phyloP scores from a whole-genome alignment of 2,888 invertebrate species.

The Volucella zonaria region DNA sequence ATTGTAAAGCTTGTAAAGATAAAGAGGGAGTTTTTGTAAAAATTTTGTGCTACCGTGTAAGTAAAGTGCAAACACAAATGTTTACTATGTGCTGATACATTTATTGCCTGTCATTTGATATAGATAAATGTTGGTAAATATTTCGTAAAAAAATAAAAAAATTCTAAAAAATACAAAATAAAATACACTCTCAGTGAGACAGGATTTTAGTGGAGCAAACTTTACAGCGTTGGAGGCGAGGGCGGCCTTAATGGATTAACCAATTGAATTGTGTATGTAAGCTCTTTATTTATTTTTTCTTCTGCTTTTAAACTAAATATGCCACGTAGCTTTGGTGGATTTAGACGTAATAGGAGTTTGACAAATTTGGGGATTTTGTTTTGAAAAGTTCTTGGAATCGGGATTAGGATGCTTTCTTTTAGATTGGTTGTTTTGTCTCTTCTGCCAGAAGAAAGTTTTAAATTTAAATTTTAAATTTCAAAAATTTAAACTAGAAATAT shows the following conservation, averaged over 20 bases:
- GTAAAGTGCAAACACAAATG: slow-evolving; percentile 49
- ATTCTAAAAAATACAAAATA: slow-evolving; percentile 2
- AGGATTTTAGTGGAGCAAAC: slow-evolving; percentile 47
- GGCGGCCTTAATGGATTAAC: slow-evolving; percentile 55
- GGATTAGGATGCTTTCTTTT: too few relatives aligned
- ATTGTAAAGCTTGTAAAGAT: slow-evolving; percentile 28
- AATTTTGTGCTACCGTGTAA: slow-evolving; percentile 1
- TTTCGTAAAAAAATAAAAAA: not conserved
- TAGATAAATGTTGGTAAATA: slow-evolving; percentile 2
- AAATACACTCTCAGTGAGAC: not conserved
- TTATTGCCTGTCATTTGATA: slow-evolving; percentile 23
- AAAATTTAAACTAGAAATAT: too few relatives aligned
- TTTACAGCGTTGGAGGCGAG: slow-evolving; percentile 25
- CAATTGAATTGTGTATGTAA: slow-evolving; percentile 63
- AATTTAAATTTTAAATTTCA: too few relatives aligned
- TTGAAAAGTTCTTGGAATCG: too few relatives aligned
- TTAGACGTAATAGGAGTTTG: too few relatives aligned
- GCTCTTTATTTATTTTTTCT: not conserved
- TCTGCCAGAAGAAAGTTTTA: too few relatives aligned
- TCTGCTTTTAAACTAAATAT: not conserved
- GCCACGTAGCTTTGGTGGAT: not conserved
- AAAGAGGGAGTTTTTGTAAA: not conserved
- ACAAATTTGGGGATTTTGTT: too few relatives aligned
- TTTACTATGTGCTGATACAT: slow-evolving; percentile 46
- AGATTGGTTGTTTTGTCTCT: too few relatives aligned